These are phyloP conservation scores for Falco punctatus DNA, from an alignment of 2,113 vertebrate genomes.

Conservation along the genomic window DNA sequence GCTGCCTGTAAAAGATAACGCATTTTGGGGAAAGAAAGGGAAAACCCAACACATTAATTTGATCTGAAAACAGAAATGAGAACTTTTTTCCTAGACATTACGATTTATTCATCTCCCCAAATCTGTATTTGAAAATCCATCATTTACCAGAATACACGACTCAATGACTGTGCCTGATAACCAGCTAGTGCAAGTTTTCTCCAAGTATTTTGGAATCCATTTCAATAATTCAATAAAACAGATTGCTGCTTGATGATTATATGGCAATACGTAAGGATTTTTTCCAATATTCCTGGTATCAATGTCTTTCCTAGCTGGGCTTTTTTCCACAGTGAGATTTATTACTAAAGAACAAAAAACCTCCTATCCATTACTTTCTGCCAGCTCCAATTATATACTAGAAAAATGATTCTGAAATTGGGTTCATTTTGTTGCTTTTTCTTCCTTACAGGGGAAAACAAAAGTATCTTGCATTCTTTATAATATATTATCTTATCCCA, in stretches of 20 bases:
- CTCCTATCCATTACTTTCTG: neutral
- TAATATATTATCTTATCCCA: neutral
- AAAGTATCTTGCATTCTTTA: neutral
- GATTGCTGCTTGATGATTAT: neutral
- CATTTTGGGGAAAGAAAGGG: neutral
- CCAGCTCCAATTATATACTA: neutral
- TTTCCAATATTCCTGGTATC: neutral
- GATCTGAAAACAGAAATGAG: neutral
- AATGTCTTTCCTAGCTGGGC: neutral
- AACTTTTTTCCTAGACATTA: neutral
- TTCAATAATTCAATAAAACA: neutral
- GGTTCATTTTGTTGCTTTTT: neutral
- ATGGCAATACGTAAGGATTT: neutral
- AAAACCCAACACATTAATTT: neutral
- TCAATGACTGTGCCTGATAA: neutral
- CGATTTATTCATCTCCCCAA: neutral
- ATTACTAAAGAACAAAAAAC: neutral
- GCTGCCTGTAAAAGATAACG: slow-evolving; percentile 81
- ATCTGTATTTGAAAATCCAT: neutral
- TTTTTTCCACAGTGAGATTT: neutral
- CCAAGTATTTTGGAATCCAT: neutral
- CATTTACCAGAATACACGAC: neutral
- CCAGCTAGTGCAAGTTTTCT: neutral
- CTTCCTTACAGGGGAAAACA: neutral
- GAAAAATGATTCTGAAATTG: neutral